Base-by-base conservation (phyloP, 2,888 invertebrate species). In the Calliphora vomitoria region DNA sequence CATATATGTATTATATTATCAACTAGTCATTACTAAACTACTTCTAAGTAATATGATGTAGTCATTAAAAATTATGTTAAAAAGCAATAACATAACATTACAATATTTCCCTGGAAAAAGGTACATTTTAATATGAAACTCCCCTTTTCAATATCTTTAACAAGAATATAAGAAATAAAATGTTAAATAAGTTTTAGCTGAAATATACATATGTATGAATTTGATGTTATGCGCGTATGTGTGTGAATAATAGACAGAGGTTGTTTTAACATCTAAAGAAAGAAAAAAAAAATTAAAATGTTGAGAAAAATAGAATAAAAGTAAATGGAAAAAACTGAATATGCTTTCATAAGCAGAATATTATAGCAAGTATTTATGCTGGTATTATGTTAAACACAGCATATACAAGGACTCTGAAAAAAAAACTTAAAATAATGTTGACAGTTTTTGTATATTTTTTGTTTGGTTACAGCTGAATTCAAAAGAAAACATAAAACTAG, bases 341-440 rank as follows among this genome's bases (percentile, higher is more conserved):
- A 41, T 68, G 76, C 76, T 82, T 76, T 86, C 78, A 86, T 53
- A 86, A 86, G 82, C 81, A 78, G 76, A 86, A 86, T 82, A 78
- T 66, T 82, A 66, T 20, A 78, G 69, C 60, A 76, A 38, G 44
- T 76, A 69, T 84, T 79, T 68, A 74, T 84, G 78, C 66, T 72
- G 78, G 72, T 75, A 66, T 82, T 86, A 86, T 82, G 82, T 72
- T 44, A 78, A 86, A 78, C 76, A 74, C 50, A 72, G 72, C 72
- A 76, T 58, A 55, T 64, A 78, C 66, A 86, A 82, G 78, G 53
- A 78, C 76, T 55, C 38, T 3, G 3, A 41, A 8, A 64, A 4
- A 68, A 60, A 44, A 50, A 53, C 41, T 58, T 76, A 58, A 81
- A 85, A 76, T 81, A 76, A 64, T 81, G 81, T 85, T 76, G 81